Evolutionary conservation across 2,888 invertebrate genomes (phyloP), one percentile per base, ranked within the genome.

Genomic region (Agrochola macilenta): DNA sequence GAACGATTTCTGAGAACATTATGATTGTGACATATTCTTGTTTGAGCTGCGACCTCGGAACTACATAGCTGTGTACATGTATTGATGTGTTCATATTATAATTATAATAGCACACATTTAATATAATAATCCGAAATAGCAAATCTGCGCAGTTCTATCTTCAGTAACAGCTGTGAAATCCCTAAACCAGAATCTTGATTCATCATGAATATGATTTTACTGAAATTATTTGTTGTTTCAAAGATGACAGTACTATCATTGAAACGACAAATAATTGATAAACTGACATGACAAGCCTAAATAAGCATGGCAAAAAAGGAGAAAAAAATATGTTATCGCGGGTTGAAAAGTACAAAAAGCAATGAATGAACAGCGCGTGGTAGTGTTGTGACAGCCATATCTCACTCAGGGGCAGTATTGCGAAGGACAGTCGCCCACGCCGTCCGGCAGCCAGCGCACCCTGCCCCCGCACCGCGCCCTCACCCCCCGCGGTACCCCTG

Each of bases 381-480:
- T 89, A 91, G 89, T 93, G 90, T 92, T 92, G 90, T 94, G 93
- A 92, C 92, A 92, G 87, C 79, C 90, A 63, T 82, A 88, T 78
- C 74, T 74, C 73, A 78, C 91, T 90, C 92, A 93, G 93, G 93
- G 93, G 93, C 94, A 93, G 91, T 92, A 90, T 90, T 92, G 93
- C 92, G 95, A 96, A 95, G 95, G 95, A 94, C 96, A 93, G 87
- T 88, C 93, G 91, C 96, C 96, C 93, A 95, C 96, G 92, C 91
- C 93, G 89, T 96, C 96, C 95, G 90, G 93, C 86, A 71, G 68
- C 85, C 83, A 85, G 39, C 65, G 43, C 66, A 71, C 84, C 74
- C 84, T 81, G 82, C 81, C 80, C 77, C 82, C 76, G n/a, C 72
- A 2, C 52, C 66, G 5, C n/a, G 35, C 46, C 30, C 80, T 82